A percentile compares a stretch with the other conserved stretches of the same genome.
phyloP scores from a whole-genome alignment of 92 coral and sea anemone genomes.

The Palythoa caribaeorum region DNA sequence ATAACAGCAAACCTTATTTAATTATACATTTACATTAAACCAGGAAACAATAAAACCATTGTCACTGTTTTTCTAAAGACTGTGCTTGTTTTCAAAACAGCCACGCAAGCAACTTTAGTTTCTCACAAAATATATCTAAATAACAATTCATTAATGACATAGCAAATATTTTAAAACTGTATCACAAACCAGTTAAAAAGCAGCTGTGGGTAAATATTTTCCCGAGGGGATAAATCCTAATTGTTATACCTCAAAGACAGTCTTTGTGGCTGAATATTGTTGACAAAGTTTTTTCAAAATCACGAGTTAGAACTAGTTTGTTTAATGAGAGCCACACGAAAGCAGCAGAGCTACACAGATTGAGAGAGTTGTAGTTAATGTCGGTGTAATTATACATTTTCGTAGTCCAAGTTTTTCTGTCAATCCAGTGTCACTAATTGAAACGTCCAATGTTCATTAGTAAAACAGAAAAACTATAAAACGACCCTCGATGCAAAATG shows the following conservation, averaged over 20 bases:
- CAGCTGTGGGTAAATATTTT: slow-evolving; percentile 15
- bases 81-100: slow-evolving; percentile 38
- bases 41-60: no score
- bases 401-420: background rate
- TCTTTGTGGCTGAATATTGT: background rate
- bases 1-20: no score
- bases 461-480: background rate
- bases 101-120: slow-evolving; percentile 14
- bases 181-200: slow-evolving; percentile 20
- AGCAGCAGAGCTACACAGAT: background rate
- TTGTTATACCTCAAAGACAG: background rate
- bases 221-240: slow-evolving; percentile 17
- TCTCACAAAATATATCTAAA: slow-evolving; percentile 38
- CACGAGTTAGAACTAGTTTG: background rate
- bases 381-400: background rate
- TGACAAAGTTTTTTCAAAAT: background rate
- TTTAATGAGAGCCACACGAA: background rate
- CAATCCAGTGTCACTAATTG: background rate
- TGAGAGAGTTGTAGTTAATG: background rate
- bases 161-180: slow-evolving; percentile 18
- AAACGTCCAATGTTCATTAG: background rate
- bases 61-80: no score
- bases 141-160: slow-evolving; percentile 27
- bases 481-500: background rate
- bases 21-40: no score